Evolutionary conservation across 2,113 vertebrate genomes (phyloP).

Genomic region (Centropus unirufus): DNA sequence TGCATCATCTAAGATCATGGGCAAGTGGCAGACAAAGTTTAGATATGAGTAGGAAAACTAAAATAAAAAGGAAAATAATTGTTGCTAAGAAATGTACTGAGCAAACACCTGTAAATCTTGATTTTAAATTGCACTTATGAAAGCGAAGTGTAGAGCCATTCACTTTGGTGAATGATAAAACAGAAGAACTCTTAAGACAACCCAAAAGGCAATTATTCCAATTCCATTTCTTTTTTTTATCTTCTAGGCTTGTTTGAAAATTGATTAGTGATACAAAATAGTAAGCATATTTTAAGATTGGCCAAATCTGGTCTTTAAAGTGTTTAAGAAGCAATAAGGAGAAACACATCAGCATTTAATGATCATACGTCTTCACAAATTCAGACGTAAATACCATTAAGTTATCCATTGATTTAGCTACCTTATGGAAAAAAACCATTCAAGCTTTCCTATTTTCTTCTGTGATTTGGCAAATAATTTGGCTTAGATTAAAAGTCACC

Average conservation of each 20-base stretch:
- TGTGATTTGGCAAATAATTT: background rate
- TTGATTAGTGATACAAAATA: background rate
- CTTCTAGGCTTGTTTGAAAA: background rate
- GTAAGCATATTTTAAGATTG: background rate
- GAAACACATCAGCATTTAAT: background rate
- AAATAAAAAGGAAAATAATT: background rate
- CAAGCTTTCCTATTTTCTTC: background rate
- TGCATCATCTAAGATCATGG: background rate
- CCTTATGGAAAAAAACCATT: background rate
- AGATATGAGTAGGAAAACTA: background rate
- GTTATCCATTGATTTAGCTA: background rate
- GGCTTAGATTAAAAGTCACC: background rate
- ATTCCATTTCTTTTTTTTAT: background rate
- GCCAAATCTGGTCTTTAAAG: background rate
- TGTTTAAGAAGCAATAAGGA: background rate
- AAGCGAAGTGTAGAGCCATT: background rate
- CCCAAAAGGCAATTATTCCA: background rate
- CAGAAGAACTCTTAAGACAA: background rate
- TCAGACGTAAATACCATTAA: background rate
- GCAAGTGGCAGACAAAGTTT: background rate
- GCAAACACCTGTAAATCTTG: background rate
- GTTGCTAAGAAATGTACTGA: background rate
- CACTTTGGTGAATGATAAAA: background rate
- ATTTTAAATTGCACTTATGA: background rate
- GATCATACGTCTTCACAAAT: background rate